Percentiles rank a stretch among this genome's conserved stretches.
phyloP scores from a whole-genome alignment of 2,797 vertebrate species.

The Phrynocephalus forsythii region DNA sequence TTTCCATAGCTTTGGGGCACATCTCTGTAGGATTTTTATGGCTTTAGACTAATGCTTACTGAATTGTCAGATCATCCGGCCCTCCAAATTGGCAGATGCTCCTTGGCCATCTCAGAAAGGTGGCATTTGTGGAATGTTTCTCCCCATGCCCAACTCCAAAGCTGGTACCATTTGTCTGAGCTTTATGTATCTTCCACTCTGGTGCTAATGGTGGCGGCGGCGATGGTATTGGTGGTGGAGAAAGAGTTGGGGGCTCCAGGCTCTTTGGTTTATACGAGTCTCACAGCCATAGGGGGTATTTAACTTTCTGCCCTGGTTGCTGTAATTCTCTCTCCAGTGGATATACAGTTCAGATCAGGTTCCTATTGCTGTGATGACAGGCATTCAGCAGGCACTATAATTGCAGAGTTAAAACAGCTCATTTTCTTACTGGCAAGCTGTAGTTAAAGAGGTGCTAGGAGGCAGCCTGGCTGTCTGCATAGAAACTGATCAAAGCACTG shows the following conservation, averaged over 20 bases:
- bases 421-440: constrained; percentile 84
- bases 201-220: not conserved
- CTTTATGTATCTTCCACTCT: constrained; percentile 74
- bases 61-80: not conserved
- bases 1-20: constrained; percentile 23
- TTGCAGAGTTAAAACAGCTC: constrained; percentile 83
- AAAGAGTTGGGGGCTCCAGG: constrained; percentile 44
- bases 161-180: constrained; percentile 49
- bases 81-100: not conserved
- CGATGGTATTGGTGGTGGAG: not conserved
- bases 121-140: constrained; percentile 48
- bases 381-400: constrained; percentile 84
- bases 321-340: constrained; percentile 79
- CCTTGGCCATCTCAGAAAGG: constrained; percentile 50
- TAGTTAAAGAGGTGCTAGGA: constrained; percentile 84
- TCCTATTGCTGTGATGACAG: constrained; percentile 84
- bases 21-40: constrained; percentile 43
- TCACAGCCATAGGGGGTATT: constrained; percentile 75
- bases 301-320: constrained; percentile 77
- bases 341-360: constrained; percentile 78
- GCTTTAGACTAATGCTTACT: not conserved
- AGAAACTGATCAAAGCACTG: constrained; percentile 84
- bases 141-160: constrained; percentile 35
- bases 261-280: constrained; percentile 68
- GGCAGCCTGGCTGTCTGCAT: constrained; percentile 87